These are phyloP conservation scores for Oenanthe melanoleuca DNA, from an alignment of 2,113 vertebrate genomes.

Conservation along the genomic window DNA sequence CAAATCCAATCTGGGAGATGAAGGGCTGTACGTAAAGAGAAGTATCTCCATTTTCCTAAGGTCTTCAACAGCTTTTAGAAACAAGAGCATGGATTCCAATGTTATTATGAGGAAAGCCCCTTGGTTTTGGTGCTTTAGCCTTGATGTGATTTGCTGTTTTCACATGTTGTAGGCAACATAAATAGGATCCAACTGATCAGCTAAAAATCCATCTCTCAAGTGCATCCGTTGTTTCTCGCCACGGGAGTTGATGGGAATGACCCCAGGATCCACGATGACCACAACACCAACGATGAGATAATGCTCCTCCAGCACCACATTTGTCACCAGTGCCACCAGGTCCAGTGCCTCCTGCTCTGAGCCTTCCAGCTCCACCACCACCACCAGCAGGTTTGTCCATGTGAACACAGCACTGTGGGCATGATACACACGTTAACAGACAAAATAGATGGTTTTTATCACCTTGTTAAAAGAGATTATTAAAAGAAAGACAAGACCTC, in stretches of 20 bases:
- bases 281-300: constrained; percentile 95
- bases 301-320: constrained; percentile 93
- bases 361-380: constrained; percentile 95
- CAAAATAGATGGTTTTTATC: background rate
- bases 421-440: background rate
- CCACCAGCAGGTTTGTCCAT: constrained; percentile 96
- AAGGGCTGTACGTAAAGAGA: background rate
- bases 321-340: constrained; percentile 92
- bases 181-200: constrained; percentile 96
- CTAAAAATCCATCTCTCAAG: constrained; percentile 93
- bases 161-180: constrained; percentile 98
- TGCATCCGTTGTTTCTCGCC: constrained; percentile 98
- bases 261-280: constrained; percentile 93
- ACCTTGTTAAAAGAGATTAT: background rate
- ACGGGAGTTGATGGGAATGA: constrained; percentile 95
- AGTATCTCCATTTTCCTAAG: background rate
- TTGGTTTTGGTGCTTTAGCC: constrained; percentile 52
- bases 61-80: constrained; percentile 14
- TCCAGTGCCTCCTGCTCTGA: constrained; percentile 93
- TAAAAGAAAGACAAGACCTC: background rate
- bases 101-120: background rate
- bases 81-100: background rate
- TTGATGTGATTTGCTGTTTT: background rate
- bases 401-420: constrained; percentile 91
- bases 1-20: background rate